phyloP scores from a whole-genome alignment of 2,888 invertebrate genomes.

The Steinernema carpocapsae region DNA sequence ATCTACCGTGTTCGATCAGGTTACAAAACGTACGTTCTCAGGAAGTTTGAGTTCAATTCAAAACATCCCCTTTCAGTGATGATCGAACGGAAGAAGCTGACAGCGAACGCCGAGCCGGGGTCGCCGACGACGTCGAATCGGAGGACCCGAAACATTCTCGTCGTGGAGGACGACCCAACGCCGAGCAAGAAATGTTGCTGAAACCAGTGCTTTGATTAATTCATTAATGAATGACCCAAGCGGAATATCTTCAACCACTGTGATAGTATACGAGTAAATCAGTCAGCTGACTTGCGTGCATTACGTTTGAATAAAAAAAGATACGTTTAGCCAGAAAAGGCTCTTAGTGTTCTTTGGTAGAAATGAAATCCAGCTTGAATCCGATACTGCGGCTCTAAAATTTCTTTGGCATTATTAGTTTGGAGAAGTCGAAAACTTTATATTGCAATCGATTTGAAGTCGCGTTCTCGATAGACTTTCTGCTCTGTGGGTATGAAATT shows the following conservation, averaged over 20 bases:
- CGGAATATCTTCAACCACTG: neutral
- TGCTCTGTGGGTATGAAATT: too few relatives aligned
- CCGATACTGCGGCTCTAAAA: too few relatives aligned
- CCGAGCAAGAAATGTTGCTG: slow-evolving; percentile 35
- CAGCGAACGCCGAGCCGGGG: neutral
- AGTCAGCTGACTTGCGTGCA: too few relatives aligned
- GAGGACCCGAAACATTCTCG: slow-evolving; percentile 43
- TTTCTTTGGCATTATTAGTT: too few relatives aligned
- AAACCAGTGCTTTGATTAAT: neutral
- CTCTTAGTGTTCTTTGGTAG: too few relatives aligned
- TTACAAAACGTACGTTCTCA: slow-evolving; percentile 69
- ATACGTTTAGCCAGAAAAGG: too few relatives aligned
- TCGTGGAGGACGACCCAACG: slow-evolving; percentile 48
- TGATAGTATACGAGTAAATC: slow-evolving; percentile 32
- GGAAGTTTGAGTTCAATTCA: neutral
- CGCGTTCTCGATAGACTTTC: too few relatives aligned
- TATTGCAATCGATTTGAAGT: too few relatives aligned
- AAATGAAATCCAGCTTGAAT: too few relatives aligned
- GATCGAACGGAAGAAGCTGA: slow-evolving; percentile 32
- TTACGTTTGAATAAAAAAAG: too few relatives aligned
- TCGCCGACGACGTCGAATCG: slow-evolving; percentile 21
- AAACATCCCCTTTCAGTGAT: slow-evolving; percentile 31
- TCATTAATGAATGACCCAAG: neutral
- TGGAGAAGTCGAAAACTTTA: too few relatives aligned
- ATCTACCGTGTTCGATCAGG: slow-evolving; percentile 71